Conservation (phyloP, 2,113 vertebrate species). For the Lepisosteus osseus region DNA sequence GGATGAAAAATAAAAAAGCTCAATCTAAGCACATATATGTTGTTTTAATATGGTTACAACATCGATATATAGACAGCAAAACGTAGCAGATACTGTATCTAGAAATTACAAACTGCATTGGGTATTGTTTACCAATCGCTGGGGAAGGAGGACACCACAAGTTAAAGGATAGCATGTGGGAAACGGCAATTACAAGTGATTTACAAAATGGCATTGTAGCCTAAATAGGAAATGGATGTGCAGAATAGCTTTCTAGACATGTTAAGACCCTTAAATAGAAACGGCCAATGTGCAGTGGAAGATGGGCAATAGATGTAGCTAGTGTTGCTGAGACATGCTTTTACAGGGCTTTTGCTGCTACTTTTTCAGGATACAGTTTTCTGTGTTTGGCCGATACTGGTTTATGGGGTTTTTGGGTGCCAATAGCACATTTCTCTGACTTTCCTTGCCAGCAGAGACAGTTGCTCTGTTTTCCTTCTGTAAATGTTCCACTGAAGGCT, state of each 20-base stretch:
- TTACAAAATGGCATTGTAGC: constrained; percentile 28
- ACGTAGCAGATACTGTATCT: constrained; percentile 5
- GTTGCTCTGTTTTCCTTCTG: no score
- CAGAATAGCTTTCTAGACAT: constrained; percentile 22
- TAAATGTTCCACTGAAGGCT: no score
- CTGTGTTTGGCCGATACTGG: neutral
- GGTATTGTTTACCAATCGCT: constrained; percentile 23
- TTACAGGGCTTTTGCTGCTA: neutral
- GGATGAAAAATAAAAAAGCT: neutral
- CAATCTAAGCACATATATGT: no score
- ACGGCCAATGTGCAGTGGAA: neutral
- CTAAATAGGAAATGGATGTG: constrained; percentile 51
- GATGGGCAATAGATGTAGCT: neutral
- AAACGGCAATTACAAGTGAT: constrained; percentile 50
- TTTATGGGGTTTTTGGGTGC: neutral
- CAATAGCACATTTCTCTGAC: no score
- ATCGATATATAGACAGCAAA: neutral
- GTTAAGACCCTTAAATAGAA: constrained; percentile 13
- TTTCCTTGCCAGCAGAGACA: no score
- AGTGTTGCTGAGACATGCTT: no score
- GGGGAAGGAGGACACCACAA: constrained; percentile 27
- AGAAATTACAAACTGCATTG: constrained; percentile 20
- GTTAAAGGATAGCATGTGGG: constrained; percentile 40
- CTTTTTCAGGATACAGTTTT: neutral
- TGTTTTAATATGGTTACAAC: constrained; percentile 13